phyloP scores from a whole-genome alignment of 92 coral and sea anemone species.

The Phenganax subtilis region DNA sequence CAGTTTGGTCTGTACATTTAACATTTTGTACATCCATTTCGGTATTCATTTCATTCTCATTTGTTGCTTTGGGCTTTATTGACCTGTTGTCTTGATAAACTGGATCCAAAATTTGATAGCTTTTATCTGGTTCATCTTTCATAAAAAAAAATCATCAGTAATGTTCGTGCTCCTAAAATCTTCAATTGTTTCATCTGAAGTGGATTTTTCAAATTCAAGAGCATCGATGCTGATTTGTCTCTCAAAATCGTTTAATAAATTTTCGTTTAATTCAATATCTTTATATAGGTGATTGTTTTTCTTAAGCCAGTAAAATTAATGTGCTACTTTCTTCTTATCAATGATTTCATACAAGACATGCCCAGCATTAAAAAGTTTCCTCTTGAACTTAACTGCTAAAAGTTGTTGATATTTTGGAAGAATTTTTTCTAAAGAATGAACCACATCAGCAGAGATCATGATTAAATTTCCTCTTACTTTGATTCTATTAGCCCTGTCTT shows the following conservation, averaged over 20 bases:
- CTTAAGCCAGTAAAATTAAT: slow-evolving; percentile 1
- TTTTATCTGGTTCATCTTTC: background rate
- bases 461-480: slow-evolving; percentile 21
- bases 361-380: slow-evolving; percentile 1
- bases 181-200: background rate
- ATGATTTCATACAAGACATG: slow-evolving; percentile 11
- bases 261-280: background rate
- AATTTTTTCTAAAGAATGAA: slow-evolving; percentile 3
- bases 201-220: slow-evolving; percentile 20
- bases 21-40: background rate
- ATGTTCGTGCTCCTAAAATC: background rate
- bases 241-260: background rate
- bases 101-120: background rate
- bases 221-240: slow-evolving; percentile 15
- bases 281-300: background rate
- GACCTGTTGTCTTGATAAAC: too few relatives aligned
- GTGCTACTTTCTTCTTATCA: slow-evolving; percentile 10
- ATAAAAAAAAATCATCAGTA: background rate
- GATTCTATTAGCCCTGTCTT: slow-evolving; percentile 22
- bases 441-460: slow-evolving; percentile 24
- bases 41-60: background rate
- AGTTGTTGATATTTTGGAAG: slow-evolving; percentile 6
- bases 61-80: too few relatives aligned
- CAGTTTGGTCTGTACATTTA: background rate
- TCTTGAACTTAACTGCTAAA: slow-evolving; percentile 21